These are phyloP conservation scores for Perithous albicinctus DNA, from an alignment of 2,888 invertebrate genomes.

Conservation along the genomic window DNA sequence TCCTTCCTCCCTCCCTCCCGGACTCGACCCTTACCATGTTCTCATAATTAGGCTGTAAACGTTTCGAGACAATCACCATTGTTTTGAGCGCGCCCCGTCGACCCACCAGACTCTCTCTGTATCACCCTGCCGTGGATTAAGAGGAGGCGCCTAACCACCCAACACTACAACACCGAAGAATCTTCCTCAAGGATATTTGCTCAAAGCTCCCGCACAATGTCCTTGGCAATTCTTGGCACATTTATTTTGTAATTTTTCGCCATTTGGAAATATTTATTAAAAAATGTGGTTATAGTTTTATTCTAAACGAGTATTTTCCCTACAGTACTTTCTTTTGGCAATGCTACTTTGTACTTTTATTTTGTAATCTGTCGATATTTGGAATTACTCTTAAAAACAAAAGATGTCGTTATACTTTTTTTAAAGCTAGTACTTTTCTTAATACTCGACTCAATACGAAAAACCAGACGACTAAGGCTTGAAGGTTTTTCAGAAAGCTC, in stretches of 20 bases:
- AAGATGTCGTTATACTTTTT: no score
- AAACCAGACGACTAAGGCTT: not conserved
- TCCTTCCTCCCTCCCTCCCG: not conserved
- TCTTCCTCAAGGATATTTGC: constrained; percentile 22
- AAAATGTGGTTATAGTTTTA: no score
- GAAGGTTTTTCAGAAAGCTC: not conserved
- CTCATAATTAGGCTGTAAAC: constrained; percentile 85
- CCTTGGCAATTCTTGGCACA: constrained; percentile 1
- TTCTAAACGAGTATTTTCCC: not conserved
- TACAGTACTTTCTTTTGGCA: no score
- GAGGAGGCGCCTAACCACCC: constrained; percentile 50
- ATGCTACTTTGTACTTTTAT: no score
- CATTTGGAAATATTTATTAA: no score
- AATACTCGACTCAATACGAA: not conserved
- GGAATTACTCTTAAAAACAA: no score
- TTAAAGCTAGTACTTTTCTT: not conserved
- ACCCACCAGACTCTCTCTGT: constrained; percentile 56
- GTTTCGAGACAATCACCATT: constrained; percentile 85
- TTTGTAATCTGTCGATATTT: no score
- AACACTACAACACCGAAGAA: constrained; percentile 1
- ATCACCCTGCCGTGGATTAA: constrained; percentile 64
- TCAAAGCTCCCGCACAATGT: not conserved
- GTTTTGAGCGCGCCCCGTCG: constrained; percentile 75
- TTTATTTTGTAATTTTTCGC: no score
- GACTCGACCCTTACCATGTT: constrained; percentile 79